A percentile compares a stretch with the other conserved stretches of the same genome.
phyloP scores from a whole-genome alignment of 2,797 vertebrate genomes.

The Phataginus tricuspis region DNA sequence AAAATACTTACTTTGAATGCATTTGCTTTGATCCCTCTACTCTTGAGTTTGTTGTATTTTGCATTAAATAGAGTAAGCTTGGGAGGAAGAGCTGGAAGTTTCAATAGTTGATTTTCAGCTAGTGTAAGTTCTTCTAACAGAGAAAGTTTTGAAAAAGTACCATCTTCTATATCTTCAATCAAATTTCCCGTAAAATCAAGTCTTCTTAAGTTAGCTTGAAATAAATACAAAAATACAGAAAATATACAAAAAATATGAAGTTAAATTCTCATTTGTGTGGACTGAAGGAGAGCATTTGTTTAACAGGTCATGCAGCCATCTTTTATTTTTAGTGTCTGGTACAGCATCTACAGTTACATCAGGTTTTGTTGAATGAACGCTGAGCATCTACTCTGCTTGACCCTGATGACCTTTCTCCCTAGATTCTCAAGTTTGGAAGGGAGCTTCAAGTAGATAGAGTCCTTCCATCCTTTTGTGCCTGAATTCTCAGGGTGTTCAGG shows the following conservation, averaged over 20 bases:
- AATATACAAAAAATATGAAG: neutral
- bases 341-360: neutral
- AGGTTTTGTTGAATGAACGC: neutral
- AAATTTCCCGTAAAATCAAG: slow-evolving; percentile 97
- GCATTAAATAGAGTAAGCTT: slow-evolving; percentile 94
- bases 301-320: neutral
- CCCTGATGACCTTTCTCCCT: neutral
- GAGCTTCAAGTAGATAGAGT: neutral
- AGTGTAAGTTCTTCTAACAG: slow-evolving; percentile 94
- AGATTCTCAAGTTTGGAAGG: slow-evolving; percentile 15
- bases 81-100: slow-evolving; percentile 93
- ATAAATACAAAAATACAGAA: slow-evolving; percentile 62
- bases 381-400: neutral
- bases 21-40: slow-evolving; percentile 95
- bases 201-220: slow-evolving; percentile 94
- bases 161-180: slow-evolving; percentile 97
- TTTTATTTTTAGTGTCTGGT: neutral
- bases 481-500: slow-evolving; percentile 16
- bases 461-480: neutral
- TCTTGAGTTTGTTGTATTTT: slow-evolving; percentile 95
- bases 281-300: slow-evolving; percentile 51
- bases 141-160: slow-evolving; percentile 93
- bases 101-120: slow-evolving; percentile 94
- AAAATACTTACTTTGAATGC: slow-evolving; percentile 93
- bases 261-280: slow-evolving; percentile 32